Base-by-base conservation (phyloP, 2,888 invertebrate genomes). In the Charanyca ferruginea region DNA sequence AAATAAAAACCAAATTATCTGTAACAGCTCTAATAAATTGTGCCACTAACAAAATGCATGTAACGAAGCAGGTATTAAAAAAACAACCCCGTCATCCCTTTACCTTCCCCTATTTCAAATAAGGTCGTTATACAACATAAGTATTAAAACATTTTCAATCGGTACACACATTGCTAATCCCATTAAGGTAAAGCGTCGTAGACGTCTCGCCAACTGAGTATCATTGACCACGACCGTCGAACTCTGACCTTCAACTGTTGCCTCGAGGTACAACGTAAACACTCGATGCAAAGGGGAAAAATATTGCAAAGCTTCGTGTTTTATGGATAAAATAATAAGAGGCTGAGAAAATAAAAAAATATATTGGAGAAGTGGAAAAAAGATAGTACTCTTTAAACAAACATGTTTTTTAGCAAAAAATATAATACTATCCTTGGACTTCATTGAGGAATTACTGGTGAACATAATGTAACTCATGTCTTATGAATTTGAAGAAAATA, bases 181-280 rank as follows among this genome's bases (percentile, higher is more conserved):
- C 60, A 74, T 74, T 63, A 66, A 59, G 58, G 62, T 66, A 62
- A 54, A 58, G 44, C 38, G 16, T 6, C 11, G 53, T 41, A 63
- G 60, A 79, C 80, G 80, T 58, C 79, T 74, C 74, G 69, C 70
- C 73, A 79, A 72, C 78, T 5, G 61, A 44, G 77, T 80, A 80
- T 78, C 83, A 81, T 80, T 76, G 78, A 66, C 65, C 54, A 66
- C 74, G 87, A 75, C 23, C 87, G 49, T 79, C 78, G 81, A 83
- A 80, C 87, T 67, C 62, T 81, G 63, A 87, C 87, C 87, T 87
- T 86, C 87, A 81, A 61, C 66, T 70, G 74, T 71, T 70, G 71
- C 70, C 69, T 70, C 68, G 67, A 28, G 59, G 47, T 42, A 52
- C 77, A 38, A 47, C 23, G 70, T 70, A 76, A 76, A 69, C 57